phyloP scores from a whole-genome alignment of 2,113 vertebrate species.

The Thinocorus orbignyianus region DNA sequence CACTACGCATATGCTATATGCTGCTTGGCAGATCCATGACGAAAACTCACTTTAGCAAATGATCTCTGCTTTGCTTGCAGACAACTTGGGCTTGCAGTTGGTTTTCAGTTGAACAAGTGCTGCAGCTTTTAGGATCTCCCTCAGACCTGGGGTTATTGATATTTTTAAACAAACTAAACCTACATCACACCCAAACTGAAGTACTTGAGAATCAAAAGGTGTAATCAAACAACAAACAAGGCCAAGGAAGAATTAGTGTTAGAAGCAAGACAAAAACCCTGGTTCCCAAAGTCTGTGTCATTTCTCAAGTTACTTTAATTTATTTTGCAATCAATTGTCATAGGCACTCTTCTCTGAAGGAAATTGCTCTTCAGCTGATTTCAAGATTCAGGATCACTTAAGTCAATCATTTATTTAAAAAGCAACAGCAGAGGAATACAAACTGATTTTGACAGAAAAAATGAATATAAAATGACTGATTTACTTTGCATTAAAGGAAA shows the following conservation, averaged over 20 bases:
- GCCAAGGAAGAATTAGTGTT: neutral
- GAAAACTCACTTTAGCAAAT: neutral
- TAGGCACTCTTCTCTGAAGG: neutral
- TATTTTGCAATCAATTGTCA: neutral
- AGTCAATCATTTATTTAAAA: neutral
- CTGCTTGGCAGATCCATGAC: neutral
- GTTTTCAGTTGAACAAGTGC: neutral
- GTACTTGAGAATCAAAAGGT: neutral
- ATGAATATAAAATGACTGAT: neutral
- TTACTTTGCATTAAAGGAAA: neutral
- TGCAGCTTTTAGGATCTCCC: neutral
- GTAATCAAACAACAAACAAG: neutral
- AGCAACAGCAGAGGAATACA: neutral
- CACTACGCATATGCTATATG: too few species aligned
- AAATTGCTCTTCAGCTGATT: neutral
- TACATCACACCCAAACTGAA: neutral
- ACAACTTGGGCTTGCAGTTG: neutral
- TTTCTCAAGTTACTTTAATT: neutral
- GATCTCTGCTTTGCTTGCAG: neutral
- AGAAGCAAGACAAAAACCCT: neutral
- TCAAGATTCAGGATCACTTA: neutral
- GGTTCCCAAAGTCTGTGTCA: neutral
- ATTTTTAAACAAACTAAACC: neutral
- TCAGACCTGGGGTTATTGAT: fast-evolving
- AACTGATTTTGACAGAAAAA: neutral